Evolutionary conservation across 2,113 vertebrate species (phyloP), one percentile per base, ranked within the genome.

Genomic region (Oreochromis tanganicae): DNA sequence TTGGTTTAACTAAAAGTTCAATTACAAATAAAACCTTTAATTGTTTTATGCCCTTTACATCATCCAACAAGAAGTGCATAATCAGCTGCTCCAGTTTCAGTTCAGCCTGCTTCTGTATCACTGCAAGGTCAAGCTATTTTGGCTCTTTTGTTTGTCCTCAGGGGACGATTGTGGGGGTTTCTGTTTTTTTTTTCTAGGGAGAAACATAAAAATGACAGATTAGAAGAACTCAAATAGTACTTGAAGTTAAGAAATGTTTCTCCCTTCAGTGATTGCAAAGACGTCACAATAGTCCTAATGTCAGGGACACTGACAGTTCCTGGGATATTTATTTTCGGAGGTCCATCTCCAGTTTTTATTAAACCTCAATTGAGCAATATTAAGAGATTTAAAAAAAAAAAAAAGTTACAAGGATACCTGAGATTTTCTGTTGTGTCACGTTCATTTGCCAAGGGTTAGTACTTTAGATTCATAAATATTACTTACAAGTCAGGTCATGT

Each of bases 121-220:
- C 46, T 21, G 11, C 83, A 84, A 89, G 83, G 86, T 85, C 87
- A 43, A 21, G 43, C 52, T 71, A 71, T 55, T 88, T 85, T 71
- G 36, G 34, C 41, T 59, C 52, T 57, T 87, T 82, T 83, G 86
- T 86, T 91, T 83, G 73, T 82, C 63, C 85, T 83, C 12, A 11
- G 16, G 24, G 27, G 9, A 78, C 91, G 87, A 92, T 91, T 83
- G 85, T 6, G 24, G 41, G 68, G 57, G 4, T 68, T 68, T 38
- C 10, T 38, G 34, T 0, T 79, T 94, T 90, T 89, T 88, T 83
- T 89, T 80, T 81, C 89, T 85, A 93, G 78, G 85, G 90, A 85
- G 84, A 92, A 82, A 82, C 68, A 8, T 9, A 66, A 59, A 89
- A 91, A 59, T 78, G 41, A 82, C 78, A 82, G 88, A 93, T 89